A percentile compares a stretch with the other conserved stretches of the same genome.
Conservation (phyloP, 1,140 invertebrate genomes). For the Macrosteles quadrilineatus region DNA sequence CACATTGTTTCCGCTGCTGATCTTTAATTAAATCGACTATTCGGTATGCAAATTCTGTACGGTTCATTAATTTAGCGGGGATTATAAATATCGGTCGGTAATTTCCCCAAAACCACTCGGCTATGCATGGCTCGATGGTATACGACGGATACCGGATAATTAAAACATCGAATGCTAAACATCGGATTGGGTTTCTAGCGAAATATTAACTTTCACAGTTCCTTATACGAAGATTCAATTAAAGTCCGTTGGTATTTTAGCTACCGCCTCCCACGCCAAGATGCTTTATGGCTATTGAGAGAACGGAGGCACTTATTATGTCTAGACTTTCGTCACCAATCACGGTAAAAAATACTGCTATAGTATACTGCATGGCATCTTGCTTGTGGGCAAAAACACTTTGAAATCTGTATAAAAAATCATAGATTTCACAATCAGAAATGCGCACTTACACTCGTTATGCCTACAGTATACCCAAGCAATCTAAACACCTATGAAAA, state of each 20-base stretch:
- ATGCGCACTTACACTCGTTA: no score
- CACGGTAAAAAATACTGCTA: no score
- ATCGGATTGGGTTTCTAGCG: not conserved
- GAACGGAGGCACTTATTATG: no score
- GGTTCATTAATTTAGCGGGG: constrained; percentile 12
- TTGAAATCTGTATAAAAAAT: no score
- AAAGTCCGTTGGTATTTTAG: not conserved
- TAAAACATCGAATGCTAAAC: constrained; percentile 20
- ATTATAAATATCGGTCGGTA: constrained; percentile 12
- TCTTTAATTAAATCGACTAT: constrained; percentile 25
- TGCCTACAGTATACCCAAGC: no score
- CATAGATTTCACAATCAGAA: no score
- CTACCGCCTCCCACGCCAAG: no score
- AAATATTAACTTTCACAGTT: constrained; percentile 17
- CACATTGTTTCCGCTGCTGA: constrained; percentile 14
- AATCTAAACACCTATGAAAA: no score
- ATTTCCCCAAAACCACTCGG: constrained; percentile 17
- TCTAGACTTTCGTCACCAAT: no score
- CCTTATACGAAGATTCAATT: constrained; percentile 8
- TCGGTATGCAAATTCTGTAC: constrained; percentile 16
- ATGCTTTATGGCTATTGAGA: no score
- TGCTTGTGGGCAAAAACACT: no score
- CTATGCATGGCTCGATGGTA: not conserved
- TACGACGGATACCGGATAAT: constrained; percentile 3
- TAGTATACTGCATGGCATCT: no score